Conservation (phyloP, 2,888 invertebrate species). For the Sphaeridia pumilis region DNA sequence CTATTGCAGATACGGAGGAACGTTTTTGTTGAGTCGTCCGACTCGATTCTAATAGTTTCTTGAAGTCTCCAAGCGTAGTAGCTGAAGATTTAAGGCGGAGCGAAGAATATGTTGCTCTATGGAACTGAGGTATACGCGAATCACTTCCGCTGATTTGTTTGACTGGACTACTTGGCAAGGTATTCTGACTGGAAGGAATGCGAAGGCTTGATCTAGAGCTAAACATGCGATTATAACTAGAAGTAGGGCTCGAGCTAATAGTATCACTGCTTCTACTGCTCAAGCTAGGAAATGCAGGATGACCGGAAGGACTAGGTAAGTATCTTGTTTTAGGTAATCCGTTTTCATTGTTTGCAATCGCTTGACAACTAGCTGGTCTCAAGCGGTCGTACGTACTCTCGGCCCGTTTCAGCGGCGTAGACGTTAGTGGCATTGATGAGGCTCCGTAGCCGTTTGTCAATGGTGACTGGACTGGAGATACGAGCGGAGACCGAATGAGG, state of each 20-base stretch:
- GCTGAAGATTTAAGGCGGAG: constrained; percentile 3
- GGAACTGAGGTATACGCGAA: constrained; percentile 1
- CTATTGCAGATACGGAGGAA: constrained; percentile 32
- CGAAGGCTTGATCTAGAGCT: not conserved
- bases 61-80: constrained; percentile 34
- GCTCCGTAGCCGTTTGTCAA: not conserved
- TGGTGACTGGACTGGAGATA: not conserved
- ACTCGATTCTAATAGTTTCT: constrained; percentile 28
- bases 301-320: not conserved
- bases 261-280: constrained; percentile 3
- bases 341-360: not conserved
- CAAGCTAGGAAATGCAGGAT: constrained; percentile 8
- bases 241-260: constrained; percentile 5
- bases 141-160: not conserved
- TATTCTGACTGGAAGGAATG: not conserved
- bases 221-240: constrained; percentile 5
- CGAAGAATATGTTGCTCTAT: not conserved
- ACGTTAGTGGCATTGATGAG: constrained; percentile 15
- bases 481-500: not conserved
- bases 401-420: constrained; percentile 20
- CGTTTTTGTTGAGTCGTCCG: constrained; percentile 30
- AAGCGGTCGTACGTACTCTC: constrained; percentile 6
- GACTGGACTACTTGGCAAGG: not conserved
- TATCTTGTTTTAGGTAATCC: not conserved
- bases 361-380: not conserved